phyloP scores from a whole-genome alignment of 2,113 vertebrate species.

The Myiagra hebetior region DNA sequence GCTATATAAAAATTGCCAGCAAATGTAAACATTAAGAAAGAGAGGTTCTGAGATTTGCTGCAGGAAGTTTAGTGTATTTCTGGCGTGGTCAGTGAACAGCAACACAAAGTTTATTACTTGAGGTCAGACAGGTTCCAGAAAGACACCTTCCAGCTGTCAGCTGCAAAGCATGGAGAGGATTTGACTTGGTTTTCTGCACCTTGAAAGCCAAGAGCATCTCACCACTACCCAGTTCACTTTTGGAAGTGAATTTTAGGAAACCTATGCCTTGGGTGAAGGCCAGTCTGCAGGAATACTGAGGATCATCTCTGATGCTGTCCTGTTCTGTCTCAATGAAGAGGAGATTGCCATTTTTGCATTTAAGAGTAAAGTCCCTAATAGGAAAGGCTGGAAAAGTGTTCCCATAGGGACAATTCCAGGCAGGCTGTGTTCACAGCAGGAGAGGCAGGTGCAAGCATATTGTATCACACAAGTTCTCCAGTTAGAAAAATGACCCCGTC shows the following conservation, averaged over 20 bases:
- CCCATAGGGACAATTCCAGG: neutral
- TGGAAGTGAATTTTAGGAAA: neutral
- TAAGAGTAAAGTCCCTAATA: neutral
- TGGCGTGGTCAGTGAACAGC: neutral
- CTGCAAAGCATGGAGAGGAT: neutral
- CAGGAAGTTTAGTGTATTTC: neutral
- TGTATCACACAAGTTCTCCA: neutral
- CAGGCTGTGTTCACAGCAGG: neutral
- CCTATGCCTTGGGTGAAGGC: neutral
- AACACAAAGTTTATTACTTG: neutral
- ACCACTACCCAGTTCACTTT: neutral
- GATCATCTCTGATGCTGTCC: neutral
- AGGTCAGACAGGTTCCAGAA: neutral
- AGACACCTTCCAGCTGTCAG: neutral
- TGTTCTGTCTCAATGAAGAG: neutral
- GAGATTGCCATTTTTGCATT: neutral
- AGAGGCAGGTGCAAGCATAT: neutral
- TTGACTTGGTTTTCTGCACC: neutral
- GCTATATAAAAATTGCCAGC: neutral
- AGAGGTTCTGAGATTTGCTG: neutral
- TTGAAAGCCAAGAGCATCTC: fast-evolving
- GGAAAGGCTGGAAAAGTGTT: neutral
- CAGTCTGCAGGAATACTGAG: neutral
- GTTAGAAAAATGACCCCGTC: neutral
- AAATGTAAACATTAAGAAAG: neutral